Percentiles rank a stretch among this genome's conserved stretches.
Conservation (phyloP, 2,888 invertebrate species). For the Selenia dentaria region DNA sequence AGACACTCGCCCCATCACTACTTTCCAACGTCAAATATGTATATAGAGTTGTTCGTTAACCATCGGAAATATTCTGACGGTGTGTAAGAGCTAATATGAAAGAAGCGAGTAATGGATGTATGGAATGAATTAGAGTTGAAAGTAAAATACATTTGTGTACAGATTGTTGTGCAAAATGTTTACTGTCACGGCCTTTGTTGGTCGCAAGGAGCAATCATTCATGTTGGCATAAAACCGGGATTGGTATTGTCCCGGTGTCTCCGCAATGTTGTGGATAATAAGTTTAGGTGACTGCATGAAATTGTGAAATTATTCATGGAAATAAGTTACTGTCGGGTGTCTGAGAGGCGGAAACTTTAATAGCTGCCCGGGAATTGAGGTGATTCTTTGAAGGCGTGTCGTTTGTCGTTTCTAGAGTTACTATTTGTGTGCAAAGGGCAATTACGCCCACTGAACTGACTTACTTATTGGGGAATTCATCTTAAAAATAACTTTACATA, state of each 20-base stretch:
- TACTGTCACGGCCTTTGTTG: slow-evolving; percentile 69
- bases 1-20: slow-evolving; percentile 55
- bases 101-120: slow-evolving; percentile 35
- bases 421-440: slow-evolving; percentile 5
- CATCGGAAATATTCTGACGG: slow-evolving; percentile 36
- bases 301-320: slow-evolving; percentile 61
- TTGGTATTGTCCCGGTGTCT: slow-evolving; percentile 65
- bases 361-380: slow-evolving; percentile 48
- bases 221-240: slow-evolving; percentile 70
- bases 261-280: slow-evolving; percentile 49
- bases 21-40: slow-evolving; percentile 17
- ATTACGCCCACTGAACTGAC: too few relatives aligned
- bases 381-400: slow-evolving; percentile 25
- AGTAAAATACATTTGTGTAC: slow-evolving; percentile 33
- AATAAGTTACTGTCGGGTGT: slow-evolving; percentile 59
- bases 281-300: slow-evolving; percentile 58
- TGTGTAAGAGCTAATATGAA: background rate
- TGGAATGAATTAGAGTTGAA: slow-evolving; percentile 1
- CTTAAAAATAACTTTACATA: too few relatives aligned
- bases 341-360: slow-evolving; percentile 54
- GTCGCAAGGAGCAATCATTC: slow-evolving; percentile 74
- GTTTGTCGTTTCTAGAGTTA: background rate
- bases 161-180: slow-evolving; percentile 65
- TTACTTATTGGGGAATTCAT: too few relatives aligned
- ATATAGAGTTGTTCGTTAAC: slow-evolving; percentile 29